Evolutionary conservation across 2,797 vertebrate species (phyloP), one percentile per base, ranked within the genome.

Genomic region (Anolis apletophallus): DNA sequence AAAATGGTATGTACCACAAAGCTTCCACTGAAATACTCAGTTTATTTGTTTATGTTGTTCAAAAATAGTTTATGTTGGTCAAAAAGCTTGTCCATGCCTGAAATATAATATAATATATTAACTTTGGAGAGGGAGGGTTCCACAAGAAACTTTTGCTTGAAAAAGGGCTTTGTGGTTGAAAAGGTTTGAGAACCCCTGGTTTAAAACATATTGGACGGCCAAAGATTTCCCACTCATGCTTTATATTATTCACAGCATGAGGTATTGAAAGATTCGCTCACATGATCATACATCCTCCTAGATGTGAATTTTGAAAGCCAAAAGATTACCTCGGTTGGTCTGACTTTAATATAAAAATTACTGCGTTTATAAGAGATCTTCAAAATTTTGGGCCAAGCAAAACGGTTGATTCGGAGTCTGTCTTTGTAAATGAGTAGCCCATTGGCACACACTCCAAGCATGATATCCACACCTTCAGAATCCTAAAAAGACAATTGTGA

Each of bases 331-430:
- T 99, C 98, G 93, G 98, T 98, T n/a, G 99, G 99, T 88, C 99
- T 97, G 92, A 99, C 98, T 97, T 99, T 99, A 91, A 99, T 99
- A 94, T 99, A 99, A 95, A 99, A 99, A 96, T 99, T 99, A 96
- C 98, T 99, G 95, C 98, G 96, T 93, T 99, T 99, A 95, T 99
- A 99, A 78, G 98, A 99, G 93, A 99, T 99, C 96, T 99, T 99
- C 88, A 99, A 97, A 92, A 99, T 99, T 96, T 99, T 99, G 69
- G 99, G 98, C 99, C 99, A 99, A 88, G 99, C 98, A 1, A 99
- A 99, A 67, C 98, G 98, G 93, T 99, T 99, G 95, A 99, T 99
- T 94, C 98, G 96, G 67, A 99, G 98, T 91, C 97, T 96, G 88
- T 99, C 99, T 96, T 99, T 99, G 96, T 99, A 99, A 95, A 99